Base-by-base conservation (phyloP, 2,888 invertebrate species). In the Drosophila seclusa region DNA sequence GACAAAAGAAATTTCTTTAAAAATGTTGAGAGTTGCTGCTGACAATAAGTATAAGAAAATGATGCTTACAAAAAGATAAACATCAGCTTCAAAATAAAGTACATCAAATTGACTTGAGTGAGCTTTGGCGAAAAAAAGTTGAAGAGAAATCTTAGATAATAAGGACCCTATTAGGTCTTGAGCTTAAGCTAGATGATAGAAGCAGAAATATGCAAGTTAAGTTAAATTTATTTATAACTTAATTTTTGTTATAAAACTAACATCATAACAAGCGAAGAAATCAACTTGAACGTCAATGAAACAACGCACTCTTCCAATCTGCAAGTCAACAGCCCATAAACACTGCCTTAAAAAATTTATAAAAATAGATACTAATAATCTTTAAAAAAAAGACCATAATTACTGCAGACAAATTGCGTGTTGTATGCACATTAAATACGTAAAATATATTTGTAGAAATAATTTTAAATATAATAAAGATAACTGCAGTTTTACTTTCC, bases 401-500 rank as follows among this genome's bases (percentile, higher is more conserved):
- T 83, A 86, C 64, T 40, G 31, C 42, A 58, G 55, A 70, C 62
- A 68, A 77, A 86, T 88, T 68, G 89, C 86, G 87, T 86, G 86
- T 29, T 64, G 53, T 36, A 34, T 50, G 36, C 66, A 66, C 84
- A 81, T 87, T 67, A 83, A 72, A 72, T 32, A 40, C 59, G 34
- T 68, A 53, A 58, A 55, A 67, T 57, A 73, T 73, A 85, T 85
- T 82, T 86, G 69, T 75, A 54, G 49, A 88, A 79, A 83, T 83
- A 88, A 73, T 88, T 85, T 83, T 81, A 81, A 88, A 88, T 86
- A 76, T 50, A 66, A 65, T 27, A 61, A 76, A 78, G 64, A 68
- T 61, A 68, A 76, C 71, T 83, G 89, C 87, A 82, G 82, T 78
- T 87, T 86, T 74, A 78, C 86, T 86, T 86, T 86, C 89, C 82